A percentile compares a stretch with the other conserved stretches of the same genome.
Evolutionary conservation across 2,888 invertebrate genomes (phyloP).

Genomic region (Thysanoteuthis rhombus): DNA sequence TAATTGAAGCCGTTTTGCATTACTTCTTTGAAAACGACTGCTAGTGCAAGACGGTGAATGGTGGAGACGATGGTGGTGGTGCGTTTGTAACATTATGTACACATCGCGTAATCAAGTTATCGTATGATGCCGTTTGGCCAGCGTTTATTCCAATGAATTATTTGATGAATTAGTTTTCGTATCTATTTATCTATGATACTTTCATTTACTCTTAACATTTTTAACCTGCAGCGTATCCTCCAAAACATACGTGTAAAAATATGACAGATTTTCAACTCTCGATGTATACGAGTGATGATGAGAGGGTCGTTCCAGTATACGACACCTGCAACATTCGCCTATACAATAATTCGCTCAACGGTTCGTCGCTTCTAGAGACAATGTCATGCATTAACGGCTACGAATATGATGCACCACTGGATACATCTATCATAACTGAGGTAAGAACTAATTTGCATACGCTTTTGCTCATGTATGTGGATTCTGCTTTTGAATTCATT

Average conservation of each 20-base stretch:
- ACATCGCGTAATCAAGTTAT: too few species aligned
- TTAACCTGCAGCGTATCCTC: background rate
- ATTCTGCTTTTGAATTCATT: background rate
- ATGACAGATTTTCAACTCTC: background rate
- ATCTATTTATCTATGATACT: too few species aligned
- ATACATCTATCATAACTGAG: constrained; percentile 15
- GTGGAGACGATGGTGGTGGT: too few species aligned
- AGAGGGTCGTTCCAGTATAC: background rate
- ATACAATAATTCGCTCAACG: background rate
- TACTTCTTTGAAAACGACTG: too few species aligned
- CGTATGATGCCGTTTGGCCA: too few species aligned
- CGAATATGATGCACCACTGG: background rate
- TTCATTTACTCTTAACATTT: background rate
- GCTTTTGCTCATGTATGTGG: background rate
- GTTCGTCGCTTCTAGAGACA: background rate
- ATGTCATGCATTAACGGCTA: constrained; percentile 1
- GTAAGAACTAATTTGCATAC: background rate
- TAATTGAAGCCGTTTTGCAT: too few species aligned
- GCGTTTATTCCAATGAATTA: too few species aligned
- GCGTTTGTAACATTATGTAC: too few species aligned
- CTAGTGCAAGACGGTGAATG: too few species aligned
- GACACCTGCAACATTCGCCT: background rate
- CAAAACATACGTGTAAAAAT: background rate
- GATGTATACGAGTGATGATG: background rate
- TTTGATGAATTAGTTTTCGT: too few species aligned